Conservation (phyloP, 2,888 invertebrate species). For the Catonia carolina region DNA sequence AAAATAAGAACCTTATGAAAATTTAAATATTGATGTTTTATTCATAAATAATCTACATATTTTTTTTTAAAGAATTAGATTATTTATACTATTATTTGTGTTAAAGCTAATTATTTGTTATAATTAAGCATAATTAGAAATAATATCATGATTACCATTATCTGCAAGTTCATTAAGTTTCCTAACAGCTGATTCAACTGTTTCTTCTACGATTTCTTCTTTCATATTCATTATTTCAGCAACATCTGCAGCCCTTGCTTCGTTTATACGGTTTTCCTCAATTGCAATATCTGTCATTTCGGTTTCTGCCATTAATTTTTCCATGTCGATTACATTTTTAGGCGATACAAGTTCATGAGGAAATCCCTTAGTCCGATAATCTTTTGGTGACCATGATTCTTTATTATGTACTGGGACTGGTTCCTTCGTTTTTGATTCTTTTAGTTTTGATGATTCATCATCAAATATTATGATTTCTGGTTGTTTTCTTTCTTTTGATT, state of each 20-base stretch:
- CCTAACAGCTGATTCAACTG: too few species aligned
- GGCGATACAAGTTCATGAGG: not conserved
- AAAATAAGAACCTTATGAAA: too few species aligned
- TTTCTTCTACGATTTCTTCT: conserved; percentile 15
- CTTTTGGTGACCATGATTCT: not conserved
- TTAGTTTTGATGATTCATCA: not conserved
- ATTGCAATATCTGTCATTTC: conserved; percentile 25
- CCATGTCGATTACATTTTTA: conserved; percentile 17
- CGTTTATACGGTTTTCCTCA: conserved; percentile 33
- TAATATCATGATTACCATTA: not conserved
- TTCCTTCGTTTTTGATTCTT: not conserved
- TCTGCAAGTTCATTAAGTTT: not conserved
- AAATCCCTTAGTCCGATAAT: not conserved
- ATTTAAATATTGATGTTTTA: too few species aligned
- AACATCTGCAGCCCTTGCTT: conserved; percentile 26
- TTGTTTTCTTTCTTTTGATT: not conserved
- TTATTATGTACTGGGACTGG: not conserved
- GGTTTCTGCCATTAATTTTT: conserved; percentile 18
- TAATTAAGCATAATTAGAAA: too few species aligned
- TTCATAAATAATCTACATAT: too few species aligned
- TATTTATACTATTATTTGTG: too few species aligned
- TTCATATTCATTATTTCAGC: conserved; percentile 9
- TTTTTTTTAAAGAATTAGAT: too few species aligned
- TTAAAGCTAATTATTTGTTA: too few species aligned
- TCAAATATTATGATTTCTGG: not conserved